Evolutionary conservation across 1,140 invertebrate genomes (phyloP), one percentile per base, ranked within the genome.

Genomic region (Trypoxylus dichotomus): DNA sequence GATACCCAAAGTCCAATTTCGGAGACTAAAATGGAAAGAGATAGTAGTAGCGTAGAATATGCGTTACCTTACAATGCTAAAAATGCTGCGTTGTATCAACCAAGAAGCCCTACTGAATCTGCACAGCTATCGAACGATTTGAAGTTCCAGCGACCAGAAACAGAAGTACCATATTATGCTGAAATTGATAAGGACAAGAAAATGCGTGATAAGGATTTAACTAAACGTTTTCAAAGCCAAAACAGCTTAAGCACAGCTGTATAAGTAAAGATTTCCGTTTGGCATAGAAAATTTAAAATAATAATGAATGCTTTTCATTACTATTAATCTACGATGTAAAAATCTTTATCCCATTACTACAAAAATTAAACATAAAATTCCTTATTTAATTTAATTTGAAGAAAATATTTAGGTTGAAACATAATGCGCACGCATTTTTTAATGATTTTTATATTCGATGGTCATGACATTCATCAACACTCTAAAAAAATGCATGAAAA

Each of bases 211-310:
- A 68, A 24, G 15, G 60, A 68, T 25, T 29, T 68, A 75, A 37
- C 7, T n/a, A 29, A 74, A 19, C 72, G 19, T 19, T 41, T 41
- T 25, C 58, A 68, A 76, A 84, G 83, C 79, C 83, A 83, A 37
- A 84, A 81, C 74, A 84, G 81, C 76, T 79, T 84, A 37, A 78
- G 84, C 54, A 84, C 83, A 10, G 83, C 82, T 60, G 83, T 84
- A 37, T 83, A 81, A 71, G 13, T 11, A 32, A 32, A 7, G 5
- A 7, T 37, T 37, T 37, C 32, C 10, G 10, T 37, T 37, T 37
- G 3, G 10, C 10, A 37, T 7, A 37, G 32, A 37, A 37, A 1
- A 37, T 37, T 37, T 8, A 8, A 37, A 37, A 37, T 8, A 2
- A 37, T 37, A 5, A 37, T 0, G 2, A 8, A 37, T 37, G 32